phyloP scores from a whole-genome alignment of 2,888 invertebrate species.

The Hartigia nigra region DNA sequence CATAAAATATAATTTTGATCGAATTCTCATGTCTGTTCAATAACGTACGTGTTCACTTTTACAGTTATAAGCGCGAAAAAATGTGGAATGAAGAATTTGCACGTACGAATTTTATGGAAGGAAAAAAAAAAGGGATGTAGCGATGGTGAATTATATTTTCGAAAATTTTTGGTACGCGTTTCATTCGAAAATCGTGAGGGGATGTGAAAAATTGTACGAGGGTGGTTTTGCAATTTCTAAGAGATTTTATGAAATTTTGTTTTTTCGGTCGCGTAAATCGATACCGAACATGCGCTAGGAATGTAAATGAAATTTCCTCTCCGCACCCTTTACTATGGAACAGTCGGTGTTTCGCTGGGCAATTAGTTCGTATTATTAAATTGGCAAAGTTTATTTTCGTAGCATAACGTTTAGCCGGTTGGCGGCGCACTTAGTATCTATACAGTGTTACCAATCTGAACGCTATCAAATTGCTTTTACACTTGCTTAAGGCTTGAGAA shows the following conservation, averaged over 20 bases:
- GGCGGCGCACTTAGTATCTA: conserved; percentile 26
- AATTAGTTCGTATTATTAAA: conserved; percentile 49
- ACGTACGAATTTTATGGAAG: neutral
- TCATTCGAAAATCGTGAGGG: neutral
- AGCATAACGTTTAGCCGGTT: conserved; percentile 18
- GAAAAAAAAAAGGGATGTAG: neutral
- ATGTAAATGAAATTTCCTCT: neutral
- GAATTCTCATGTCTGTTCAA: no score
- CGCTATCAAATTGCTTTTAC: neutral
- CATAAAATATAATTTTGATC: neutral
- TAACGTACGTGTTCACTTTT: no score
- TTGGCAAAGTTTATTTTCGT: conserved; percentile 40
- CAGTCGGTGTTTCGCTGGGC: conserved; percentile 19
- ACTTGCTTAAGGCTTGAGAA: neutral
- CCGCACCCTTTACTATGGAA: neutral
- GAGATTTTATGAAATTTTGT: neutral
- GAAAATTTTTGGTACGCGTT: neutral
- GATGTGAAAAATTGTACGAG: neutral
- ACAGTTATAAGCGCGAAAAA: no score
- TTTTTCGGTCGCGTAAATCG: neutral
- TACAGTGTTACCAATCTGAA: neutral
- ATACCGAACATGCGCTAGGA: neutral
- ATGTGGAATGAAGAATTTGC: no score
- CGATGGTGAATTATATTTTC: neutral
- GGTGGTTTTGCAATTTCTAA: neutral